Percentiles rank a stretch among this genome's conserved stretches.
phyloP scores from a whole-genome alignment of 1,140 invertebrate genomes.

The Triops cancriformis region DNA sequence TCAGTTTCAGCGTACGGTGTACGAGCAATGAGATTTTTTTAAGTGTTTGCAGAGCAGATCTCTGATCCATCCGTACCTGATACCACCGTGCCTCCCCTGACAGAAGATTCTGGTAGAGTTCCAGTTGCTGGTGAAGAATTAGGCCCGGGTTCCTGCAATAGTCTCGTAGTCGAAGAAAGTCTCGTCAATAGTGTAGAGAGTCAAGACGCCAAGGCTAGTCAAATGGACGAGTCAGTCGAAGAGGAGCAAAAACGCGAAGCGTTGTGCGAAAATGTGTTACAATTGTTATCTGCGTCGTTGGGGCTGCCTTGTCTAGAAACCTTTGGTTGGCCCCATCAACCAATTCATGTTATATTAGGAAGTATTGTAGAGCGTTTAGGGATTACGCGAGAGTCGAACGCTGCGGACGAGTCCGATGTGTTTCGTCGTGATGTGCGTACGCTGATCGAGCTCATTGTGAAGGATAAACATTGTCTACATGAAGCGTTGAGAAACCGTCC shows the following conservation, averaged over 20 bases:
- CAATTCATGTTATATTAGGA: background rate
- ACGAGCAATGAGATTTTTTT: background rate
- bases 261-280: background rate
- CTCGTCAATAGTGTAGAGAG: background rate
- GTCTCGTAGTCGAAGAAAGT: background rate
- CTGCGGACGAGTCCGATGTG: background rate
- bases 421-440: background rate
- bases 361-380: background rate
- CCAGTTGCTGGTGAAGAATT: background rate
- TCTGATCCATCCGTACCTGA: background rate
- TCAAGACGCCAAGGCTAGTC: background rate
- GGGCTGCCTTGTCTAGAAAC: background rate
- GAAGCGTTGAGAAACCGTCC: slow-evolving; percentile 1
- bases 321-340: background rate
- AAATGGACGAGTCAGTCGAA: background rate
- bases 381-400: background rate
- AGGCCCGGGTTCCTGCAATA: background rate
- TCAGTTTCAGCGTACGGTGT: background rate
- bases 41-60: background rate
- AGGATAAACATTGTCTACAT: background rate
- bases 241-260: background rate
- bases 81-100: background rate
- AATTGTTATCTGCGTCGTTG: background rate
- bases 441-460: background rate
- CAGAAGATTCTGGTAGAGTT: background rate